Base-by-base conservation (phyloP, 2,797 vertebrate species). In the Taenioides sp. region DNA sequence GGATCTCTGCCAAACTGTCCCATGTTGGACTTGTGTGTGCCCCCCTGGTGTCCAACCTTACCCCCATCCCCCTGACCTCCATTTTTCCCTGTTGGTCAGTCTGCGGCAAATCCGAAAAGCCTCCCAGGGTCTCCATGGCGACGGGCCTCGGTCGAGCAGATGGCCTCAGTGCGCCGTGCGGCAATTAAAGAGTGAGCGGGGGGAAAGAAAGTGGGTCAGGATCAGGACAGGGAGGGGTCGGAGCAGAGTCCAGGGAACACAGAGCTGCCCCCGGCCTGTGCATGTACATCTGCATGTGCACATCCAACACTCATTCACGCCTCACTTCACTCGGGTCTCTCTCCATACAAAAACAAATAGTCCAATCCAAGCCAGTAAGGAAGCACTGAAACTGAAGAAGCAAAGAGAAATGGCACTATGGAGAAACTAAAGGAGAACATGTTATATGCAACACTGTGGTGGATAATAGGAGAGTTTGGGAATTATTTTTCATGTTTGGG, bases 61-160 rank as follows among this genome's bases (percentile, higher is more conserved):
- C 87, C 87, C 85, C 87, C 88, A 78, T 57, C 79, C 81, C 81
- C 81, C 85, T 92, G 92, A 93, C 92, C 93, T 92, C 86, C 68
- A 91, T 89, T 86, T 81, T 86, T 82, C 90, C 89, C 77, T 77
- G 90, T 90, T 86, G 87, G 92, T 86, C 93, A 92, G 80, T 86
- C 92, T 87, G 64, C 85, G 76, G 87, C 88, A 93, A 97, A 95
- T 95, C 95, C 94, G 93, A 94, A 94, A 96, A 97, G 95, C 96
- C 95, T 95, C 93, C 93, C 93, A 57, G 94, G 79, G 64, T 97
- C 81, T 65, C 94, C 94, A 96, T 95, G 94, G 94, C 88, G 93
- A 97, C 93, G 86, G 93, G 87, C 92, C 86, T 87, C 91, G 79
- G 92, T 82, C 79, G 94, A 97, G 94, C 96, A 98, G 96, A 98